Base-by-base conservation (phyloP, 2,113 vertebrate genomes). In the Neotoma lepida region DNA sequence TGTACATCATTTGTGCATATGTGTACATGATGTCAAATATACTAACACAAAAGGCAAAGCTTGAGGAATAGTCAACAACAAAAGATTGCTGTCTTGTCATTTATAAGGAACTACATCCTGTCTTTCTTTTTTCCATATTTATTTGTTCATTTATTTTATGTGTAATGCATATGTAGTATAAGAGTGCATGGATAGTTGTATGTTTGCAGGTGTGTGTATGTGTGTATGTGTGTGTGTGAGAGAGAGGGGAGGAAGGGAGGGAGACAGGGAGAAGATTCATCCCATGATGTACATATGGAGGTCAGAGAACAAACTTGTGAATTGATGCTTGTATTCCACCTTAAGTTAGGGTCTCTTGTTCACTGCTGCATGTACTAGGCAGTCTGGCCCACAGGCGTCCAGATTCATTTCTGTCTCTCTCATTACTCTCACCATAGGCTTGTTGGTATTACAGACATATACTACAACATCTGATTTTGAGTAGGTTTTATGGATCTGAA, bases 181-280 rank as follows among this genome's bases (percentile, higher is more conserved):
- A 58, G 22, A 58, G 35, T 28, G 24, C 10, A 41, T 68, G 64
- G 30, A 30, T n/a, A 68, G 7, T 18, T 35, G 17, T 51, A 3
- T 77, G 8, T 77, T 15, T 9, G 7, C 2, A 14, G 33, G 17
- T 51, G 74, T 49, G 1, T 51, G 30, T 51, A 13, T 51, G 51
- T 49, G 49, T 49, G 49, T 49, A 10, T 49, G 49, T 49, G 49
- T 49, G 41, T 39, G 35, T 76, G 41, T 44, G 41, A n/a, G 1
- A n/a, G 35, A n/a, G 66, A 68, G 26, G 6, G 24, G 24, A 6
- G 1, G 5, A 2, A 28, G 8, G 4, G 33, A 22, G 4, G 9
- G 46, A 51, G 44, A 51, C 30, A 35, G 46, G 18, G 41, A 28
- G 30, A 33, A 13, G 24, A 33, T 44, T 18, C 39, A 64, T 33